Conservation (phyloP, 2,113 vertebrate species). For the Apteryx mantelli region DNA sequence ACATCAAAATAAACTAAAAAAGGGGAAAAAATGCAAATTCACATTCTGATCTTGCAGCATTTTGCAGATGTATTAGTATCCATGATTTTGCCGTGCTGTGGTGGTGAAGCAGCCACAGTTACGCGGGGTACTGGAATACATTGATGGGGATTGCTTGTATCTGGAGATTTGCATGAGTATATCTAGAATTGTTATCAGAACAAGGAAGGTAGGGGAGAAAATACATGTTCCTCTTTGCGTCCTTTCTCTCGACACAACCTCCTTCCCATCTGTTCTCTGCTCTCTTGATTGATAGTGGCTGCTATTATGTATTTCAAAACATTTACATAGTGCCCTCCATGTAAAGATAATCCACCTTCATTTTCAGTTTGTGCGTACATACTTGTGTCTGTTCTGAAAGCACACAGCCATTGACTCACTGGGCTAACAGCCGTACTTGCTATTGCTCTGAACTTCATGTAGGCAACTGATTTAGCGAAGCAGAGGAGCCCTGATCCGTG, state of each 20-base stretch:
- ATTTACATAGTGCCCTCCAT: background rate
- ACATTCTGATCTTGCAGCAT: background rate
- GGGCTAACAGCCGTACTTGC: background rate
- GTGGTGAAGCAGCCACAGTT: background rate
- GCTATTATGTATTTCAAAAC: background rate
- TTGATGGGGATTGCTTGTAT: background rate
- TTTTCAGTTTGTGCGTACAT: background rate
- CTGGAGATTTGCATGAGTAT: background rate
- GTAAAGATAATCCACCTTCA: background rate
- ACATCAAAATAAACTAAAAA: no score
- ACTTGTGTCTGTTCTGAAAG: background rate
- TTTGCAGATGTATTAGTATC: background rate
- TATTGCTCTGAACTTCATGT: background rate
- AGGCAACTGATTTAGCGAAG: background rate
- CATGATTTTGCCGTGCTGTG: background rate
- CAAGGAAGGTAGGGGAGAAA: background rate
- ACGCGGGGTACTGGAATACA: rapidly evolving
- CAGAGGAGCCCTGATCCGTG: background rate
- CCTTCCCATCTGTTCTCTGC: constrained; percentile 24
- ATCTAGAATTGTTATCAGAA: background rate
- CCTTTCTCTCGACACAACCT: background rate
- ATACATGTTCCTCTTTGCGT: background rate
- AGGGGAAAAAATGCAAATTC: background rate
- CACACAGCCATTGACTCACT: background rate
- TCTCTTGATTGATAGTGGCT: background rate